Base-by-base conservation (phyloP, 2,797 vertebrate genomes). In the Diceros bicornis region DNA sequence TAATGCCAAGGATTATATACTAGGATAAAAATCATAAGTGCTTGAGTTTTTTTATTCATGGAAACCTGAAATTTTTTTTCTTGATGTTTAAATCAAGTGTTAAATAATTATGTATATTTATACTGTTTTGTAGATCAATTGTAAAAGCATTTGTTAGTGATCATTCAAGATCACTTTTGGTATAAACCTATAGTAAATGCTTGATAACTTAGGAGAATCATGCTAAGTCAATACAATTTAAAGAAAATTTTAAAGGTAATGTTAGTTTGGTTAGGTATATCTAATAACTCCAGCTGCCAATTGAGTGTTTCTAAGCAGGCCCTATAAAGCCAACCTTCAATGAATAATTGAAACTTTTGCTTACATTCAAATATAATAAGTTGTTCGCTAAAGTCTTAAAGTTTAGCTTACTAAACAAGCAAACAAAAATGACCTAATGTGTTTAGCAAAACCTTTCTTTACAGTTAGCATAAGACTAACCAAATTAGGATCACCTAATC, bases 11-110 rank as follows among this genome's bases (percentile, higher is more conserved):
- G 17, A 71, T 94, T 69, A 59, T 81, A 83, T 95, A 29, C 47
- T 89, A n/a, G 82, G 93, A 37, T 61, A 96, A 95, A 93, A 92
- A 34, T 44, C 14, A 0, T 79, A 92, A 91, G 62, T 94, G 37
- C 74, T 82, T 94, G 41, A 71, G 25, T 13, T 94, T 96, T 91
- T 94, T 78, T 72, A 84, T 86, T 91, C 17, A 78, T 92, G 29
- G 37, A 47, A 90, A 94, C 62, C 50, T 34, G 2, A 94, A 29
- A 81, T 64, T 57, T 64, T 57, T 87, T 84, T 71, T 41, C 41
- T 87, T 52, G 34, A 66, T 66, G 25, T 61, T 84, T 97, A 69
- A 69, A 61, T 94, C 59, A 89, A 82, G 7, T 88, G 18, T 79
- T 94, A 52, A 52, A 52, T 52, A 68, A 64, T 88, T 92, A 16